phyloP scores from a whole-genome alignment of 2,797 vertebrate genomes.

The Spea hammondii region DNA sequence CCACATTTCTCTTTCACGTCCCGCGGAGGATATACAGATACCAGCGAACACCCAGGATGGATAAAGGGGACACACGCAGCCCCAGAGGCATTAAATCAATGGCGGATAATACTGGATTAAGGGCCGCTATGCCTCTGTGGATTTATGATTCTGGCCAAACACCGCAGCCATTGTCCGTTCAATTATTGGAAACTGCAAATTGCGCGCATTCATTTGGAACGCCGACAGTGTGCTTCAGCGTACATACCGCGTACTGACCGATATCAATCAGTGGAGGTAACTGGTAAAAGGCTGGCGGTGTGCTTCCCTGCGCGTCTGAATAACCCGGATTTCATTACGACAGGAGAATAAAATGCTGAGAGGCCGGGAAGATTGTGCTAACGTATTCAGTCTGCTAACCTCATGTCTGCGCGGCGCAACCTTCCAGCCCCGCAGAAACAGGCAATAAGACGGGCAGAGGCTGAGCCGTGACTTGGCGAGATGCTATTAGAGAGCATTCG shows the following conservation, averaged over 20 bases:
- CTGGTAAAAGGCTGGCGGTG: neutral
- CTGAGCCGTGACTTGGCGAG: neutral
- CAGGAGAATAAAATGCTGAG: neutral
- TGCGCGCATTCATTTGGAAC: too few species aligned
- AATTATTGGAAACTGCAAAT: too few species aligned
- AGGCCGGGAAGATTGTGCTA: neutral
- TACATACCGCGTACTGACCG: too few species aligned
- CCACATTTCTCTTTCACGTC: too few species aligned
- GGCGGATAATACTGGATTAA: neutral
- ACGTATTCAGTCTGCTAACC: neutral
- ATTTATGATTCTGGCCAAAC: neutral
- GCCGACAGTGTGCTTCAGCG: neutral
- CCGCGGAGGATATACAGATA: too few species aligned
- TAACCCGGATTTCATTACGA: neutral
- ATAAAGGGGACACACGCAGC: too few species aligned
- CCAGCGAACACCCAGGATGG: too few species aligned
- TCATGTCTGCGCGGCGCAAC: neutral
- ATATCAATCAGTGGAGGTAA: too few species aligned
- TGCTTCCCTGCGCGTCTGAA: neutral
- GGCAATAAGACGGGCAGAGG: neutral
- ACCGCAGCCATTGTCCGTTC: neutral
- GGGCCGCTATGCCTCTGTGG: neutral
- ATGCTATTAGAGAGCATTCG: slow-evolving; percentile 2
- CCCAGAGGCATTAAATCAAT: neutral
- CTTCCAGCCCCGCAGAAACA: neutral